Base-by-base conservation (phyloP, 2,113 vertebrate species). In the Oncorhynchus tshawytscha region DNA sequence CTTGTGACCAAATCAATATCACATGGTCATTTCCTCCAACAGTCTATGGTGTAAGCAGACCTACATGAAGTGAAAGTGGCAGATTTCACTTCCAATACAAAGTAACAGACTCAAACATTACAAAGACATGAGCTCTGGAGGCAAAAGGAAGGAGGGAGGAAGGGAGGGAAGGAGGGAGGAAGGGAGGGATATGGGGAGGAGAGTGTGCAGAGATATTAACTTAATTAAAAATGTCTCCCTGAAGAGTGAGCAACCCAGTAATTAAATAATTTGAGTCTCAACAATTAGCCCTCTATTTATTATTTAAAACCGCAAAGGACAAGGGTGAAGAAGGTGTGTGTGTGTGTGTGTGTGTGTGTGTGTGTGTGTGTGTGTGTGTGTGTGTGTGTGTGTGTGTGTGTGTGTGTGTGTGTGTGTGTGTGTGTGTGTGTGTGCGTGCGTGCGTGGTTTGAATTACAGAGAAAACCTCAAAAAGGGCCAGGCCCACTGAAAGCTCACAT, bases 221-320 rank as follows among this genome's bases (percentile, higher is more conserved):
- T 91, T 90, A 90, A 92, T 93, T 89, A 87, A 85, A 90, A 88
- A 81, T 81, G 80, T 82, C 79, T 91, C 90, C 91, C 90, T 69
- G 39, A 87, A 89, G 92, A 86, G 66, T 31, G 74, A 83, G 78
- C 75, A 79, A 70, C 72, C 66, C 83, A 70, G 70, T 92, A 89
- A 92, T 93, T 92, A 91, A 89, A 89, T 86, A 84, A 78, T 86
- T 91, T 86, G 78, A 79, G 75, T 72, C 79, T 75, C 85, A 87
- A 88, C 87, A 84, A 88, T 86, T 88, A 86, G 87, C 83, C 84
- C 74, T 83, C 80, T 86, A 82, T 86, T 88, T 87, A 88, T 92
- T 87, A 91, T 90, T 91, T 88, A 76, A 88, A 83, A 85, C 83
- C 80, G 76, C 77, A 79, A 73, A 86, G 84, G 81, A 74, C 76